A percentile compares a stretch with the other conserved stretches of the same genome.
Evolutionary conservation across 1,140 invertebrate genomes (phyloP).

Genomic region (Aphaenogaster rudis): DNA sequence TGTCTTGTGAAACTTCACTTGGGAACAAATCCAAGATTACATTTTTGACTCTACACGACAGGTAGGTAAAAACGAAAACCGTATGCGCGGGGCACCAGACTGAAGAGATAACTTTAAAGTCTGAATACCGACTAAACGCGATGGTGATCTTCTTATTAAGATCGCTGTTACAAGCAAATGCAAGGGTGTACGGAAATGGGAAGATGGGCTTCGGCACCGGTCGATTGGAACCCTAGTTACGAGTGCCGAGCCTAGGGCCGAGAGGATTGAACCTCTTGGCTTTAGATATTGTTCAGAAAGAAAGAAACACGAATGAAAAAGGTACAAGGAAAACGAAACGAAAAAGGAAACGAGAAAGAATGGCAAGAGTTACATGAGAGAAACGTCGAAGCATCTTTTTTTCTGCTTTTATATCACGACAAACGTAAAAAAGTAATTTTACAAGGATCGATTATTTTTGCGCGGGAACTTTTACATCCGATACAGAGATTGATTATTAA

Average conservation of each 20-base stretch:
- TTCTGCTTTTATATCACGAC: background rate
- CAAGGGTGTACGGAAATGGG: conserved; percentile 83
- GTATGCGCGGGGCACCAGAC: conserved; percentile 70
- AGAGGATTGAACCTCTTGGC: conserved; percentile 82
- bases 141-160: conserved; percentile 57
- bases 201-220: conserved; percentile 85
- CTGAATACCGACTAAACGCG: conserved; percentile 18
- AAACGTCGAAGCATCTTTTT: background rate
- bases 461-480: background rate
- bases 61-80: conserved; percentile 73
- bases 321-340: background rate
- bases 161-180: background rate
- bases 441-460: conserved; percentile 29
- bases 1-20: background rate
- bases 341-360: background rate
- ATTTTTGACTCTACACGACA: conserved; percentile 52
- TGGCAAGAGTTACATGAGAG: background rate
- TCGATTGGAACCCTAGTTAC: conserved; percentile 87
- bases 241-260: conserved; percentile 87
- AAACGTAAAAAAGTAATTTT: background rate
- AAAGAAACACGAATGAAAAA: conserved; percentile 4
- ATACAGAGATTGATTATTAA: background rate
- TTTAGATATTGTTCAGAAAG: conserved; percentile 61
- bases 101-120: background rate
- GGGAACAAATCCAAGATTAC: conserved; percentile 15